Conservation (phyloP, 2,113 vertebrate species). For the Riparia riparia region DNA sequence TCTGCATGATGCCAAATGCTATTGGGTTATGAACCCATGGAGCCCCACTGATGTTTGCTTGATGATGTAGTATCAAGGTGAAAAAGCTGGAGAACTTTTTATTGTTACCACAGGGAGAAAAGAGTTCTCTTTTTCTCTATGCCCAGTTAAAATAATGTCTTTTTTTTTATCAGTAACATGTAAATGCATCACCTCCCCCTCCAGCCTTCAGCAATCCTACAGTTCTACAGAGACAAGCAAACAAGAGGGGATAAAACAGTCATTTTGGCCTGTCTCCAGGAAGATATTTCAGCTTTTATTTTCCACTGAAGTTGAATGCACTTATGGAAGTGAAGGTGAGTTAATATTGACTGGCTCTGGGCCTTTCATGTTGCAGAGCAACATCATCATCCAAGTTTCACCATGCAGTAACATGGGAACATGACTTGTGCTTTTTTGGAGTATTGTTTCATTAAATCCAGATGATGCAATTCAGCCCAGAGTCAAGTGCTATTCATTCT, state of each 20-base stretch:
- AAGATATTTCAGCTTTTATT: constrained; percentile 10
- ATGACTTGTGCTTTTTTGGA: background rate
- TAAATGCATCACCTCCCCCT: background rate
- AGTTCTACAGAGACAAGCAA: background rate
- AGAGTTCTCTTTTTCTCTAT: background rate
- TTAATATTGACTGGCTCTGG: constrained; percentile 1
- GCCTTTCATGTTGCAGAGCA: background rate
- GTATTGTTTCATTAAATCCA: background rate
- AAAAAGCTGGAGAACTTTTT: constrained; percentile 50
- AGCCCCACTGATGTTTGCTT: background rate
- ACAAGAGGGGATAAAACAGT: background rate
- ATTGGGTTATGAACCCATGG: background rate
- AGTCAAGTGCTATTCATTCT: background rate
- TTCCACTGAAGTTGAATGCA: background rate
- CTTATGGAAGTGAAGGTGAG: background rate
- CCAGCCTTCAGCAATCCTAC: background rate
- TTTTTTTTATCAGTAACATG: constrained; percentile 11
- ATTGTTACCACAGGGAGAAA: constrained; percentile 18
- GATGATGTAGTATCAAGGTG: background rate
- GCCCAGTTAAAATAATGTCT: constrained; percentile 8
- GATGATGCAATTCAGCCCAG: background rate
- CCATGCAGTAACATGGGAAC: background rate
- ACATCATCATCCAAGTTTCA: background rate
- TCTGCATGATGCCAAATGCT: background rate
- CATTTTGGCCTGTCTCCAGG: background rate